These are phyloP conservation scores for Aphidius colemani DNA, from an alignment of 2,888 invertebrate genomes.

Conservation along the genomic window DNA sequence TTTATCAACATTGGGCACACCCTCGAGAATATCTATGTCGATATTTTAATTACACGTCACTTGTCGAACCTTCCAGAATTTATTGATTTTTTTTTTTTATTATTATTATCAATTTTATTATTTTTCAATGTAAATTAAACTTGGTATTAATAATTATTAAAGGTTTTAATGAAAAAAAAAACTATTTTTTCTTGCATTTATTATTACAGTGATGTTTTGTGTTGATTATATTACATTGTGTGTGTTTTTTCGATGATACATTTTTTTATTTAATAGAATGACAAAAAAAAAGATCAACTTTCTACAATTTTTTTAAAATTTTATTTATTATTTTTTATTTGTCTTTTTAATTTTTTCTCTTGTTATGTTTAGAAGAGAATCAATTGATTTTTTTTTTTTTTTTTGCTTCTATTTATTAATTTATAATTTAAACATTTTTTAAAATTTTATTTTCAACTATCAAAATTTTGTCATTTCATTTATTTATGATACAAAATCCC, in stretches of 20 bases:
- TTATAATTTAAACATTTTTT: too few relatives aligned
- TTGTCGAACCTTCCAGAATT: not conserved
- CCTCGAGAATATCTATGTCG: not conserved
- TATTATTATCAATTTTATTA: not conserved
- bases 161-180: not conserved
- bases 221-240: slow-evolving; percentile 43
- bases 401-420: too few relatives aligned
- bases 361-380: too few relatives aligned
- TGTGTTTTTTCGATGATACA: slow-evolving; percentile 29
- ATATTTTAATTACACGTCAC: slow-evolving; percentile 20
- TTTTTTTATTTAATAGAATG: slow-evolving; percentile 5
- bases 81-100: not conserved
- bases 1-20: not conserved
- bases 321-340: too few relatives aligned
- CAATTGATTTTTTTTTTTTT: too few relatives aligned
- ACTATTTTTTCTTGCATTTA: slow-evolving; percentile 39
- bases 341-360: too few relatives aligned
- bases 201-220: slow-evolving; percentile 51
- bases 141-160: not conserved
- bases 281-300: not conserved
- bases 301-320: not conserved
- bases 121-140: not conserved
- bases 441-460: too few relatives aligned
- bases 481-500: too few relatives aligned
- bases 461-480: too few relatives aligned